These are phyloP conservation scores for Myodes glareolus DNA, from an alignment of 2,113 vertebrate genomes.

Conservation along the genomic window DNA sequence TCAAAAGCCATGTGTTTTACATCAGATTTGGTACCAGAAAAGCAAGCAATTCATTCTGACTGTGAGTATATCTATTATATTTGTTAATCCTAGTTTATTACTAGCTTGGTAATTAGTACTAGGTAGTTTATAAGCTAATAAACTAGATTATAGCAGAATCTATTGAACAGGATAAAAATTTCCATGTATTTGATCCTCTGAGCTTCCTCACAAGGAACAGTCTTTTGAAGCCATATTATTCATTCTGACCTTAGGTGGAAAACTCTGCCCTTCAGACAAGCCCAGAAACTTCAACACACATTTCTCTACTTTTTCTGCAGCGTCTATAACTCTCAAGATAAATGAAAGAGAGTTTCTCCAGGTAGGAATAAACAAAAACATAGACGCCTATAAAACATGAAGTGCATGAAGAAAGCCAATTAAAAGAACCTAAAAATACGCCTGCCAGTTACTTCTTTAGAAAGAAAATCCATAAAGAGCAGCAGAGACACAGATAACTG, in stretches of 20 bases:
- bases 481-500: neutral
- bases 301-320: neutral
- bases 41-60: neutral
- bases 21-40: neutral
- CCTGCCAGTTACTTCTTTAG: conserved; percentile 11
- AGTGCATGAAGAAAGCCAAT: neutral
- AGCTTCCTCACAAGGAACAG: neutral
- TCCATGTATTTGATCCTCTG: neutral
- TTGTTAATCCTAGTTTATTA: neutral
- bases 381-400: neutral
- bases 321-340: neutral
- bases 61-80: neutral
- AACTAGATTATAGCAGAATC: neutral
- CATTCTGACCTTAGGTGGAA: conserved; percentile 16
- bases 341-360: neutral
- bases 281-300: neutral
- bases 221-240: neutral
- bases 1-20: neutral
- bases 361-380: conserved; percentile 32
- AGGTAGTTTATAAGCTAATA: neutral
- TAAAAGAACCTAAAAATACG: neutral
- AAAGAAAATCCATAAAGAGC: conserved; percentile 7
- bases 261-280: neutral
- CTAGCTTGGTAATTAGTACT: neutral
- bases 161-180: neutral